These are phyloP conservation scores for Ricordea florida DNA, from an alignment of 92 coral and sea anemone species.

Conservation along the genomic window DNA sequence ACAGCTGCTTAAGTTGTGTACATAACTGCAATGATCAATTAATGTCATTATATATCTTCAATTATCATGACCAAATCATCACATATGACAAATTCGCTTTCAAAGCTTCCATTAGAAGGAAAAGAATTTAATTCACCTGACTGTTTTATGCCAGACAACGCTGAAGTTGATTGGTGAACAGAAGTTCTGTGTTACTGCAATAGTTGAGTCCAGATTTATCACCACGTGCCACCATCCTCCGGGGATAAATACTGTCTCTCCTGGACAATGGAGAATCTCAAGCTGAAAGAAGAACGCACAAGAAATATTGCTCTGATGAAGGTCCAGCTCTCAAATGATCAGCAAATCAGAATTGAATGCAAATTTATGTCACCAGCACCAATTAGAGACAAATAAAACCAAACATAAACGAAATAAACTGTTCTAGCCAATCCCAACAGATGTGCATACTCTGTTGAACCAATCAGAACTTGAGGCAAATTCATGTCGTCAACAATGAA, in stretches of 20 bases:
- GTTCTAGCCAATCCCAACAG: too few species aligned
- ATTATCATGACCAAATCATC: too few species aligned
- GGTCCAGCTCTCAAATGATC: neutral
- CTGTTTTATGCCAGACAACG: constrained; percentile 96
- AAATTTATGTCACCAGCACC: neutral
- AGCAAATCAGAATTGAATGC: neutral
- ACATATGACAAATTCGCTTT: too few species aligned
- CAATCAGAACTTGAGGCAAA: too few species aligned
- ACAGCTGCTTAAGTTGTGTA: too few species aligned
- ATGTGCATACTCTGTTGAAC: too few species aligned
- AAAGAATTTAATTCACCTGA: constrained; percentile 65
- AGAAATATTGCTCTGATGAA: neutral
- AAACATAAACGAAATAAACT: too few species aligned
- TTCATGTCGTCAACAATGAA: too few species aligned
- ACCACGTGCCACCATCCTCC: constrained; percentile 99
- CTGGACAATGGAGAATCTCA: constrained; percentile 93
- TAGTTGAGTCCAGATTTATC: constrained; percentile 88
- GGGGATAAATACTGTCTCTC: constrained; percentile 96
- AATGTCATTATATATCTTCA: too few species aligned
- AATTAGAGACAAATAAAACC: too few species aligned
- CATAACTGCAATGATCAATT: too few species aligned
- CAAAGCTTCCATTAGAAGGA: neutral
- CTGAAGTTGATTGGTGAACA: constrained; percentile 94
- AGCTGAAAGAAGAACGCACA: constrained; percentile 54
- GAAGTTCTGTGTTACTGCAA: constrained; percentile 97